These are phyloP conservation scores for Budorcas taxicolor DNA, from an alignment of 2,113 vertebrate species.

Conservation along the genomic window DNA sequence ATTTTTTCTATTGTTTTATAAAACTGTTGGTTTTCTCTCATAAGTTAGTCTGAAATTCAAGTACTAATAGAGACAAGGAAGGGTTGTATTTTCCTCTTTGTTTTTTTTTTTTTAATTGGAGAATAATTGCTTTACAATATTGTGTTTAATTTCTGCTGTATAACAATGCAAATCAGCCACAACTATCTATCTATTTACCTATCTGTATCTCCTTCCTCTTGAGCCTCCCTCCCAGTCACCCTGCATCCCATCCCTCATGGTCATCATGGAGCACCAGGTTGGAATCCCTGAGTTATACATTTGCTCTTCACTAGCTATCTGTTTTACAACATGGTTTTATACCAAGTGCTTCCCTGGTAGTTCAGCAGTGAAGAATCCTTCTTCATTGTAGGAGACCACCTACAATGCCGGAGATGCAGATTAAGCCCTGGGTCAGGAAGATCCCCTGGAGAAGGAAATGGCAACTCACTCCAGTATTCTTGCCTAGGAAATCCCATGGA, in stretches of 20 bases:
- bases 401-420: background rate
- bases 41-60: background rate
- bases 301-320: background rate
- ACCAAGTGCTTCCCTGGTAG: background rate
- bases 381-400: background rate
- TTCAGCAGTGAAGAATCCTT: background rate
- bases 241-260: background rate
- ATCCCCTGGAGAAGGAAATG: background rate
- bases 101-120: background rate
- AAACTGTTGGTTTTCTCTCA: background rate
- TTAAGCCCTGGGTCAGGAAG: background rate
- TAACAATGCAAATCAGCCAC: background rate
- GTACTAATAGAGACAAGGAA: background rate
- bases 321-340: background rate
- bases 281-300: background rate
- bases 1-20: background rate
- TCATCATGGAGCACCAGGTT: background rate
- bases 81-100: background rate
- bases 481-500: background rate
- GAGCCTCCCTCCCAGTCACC: background rate
- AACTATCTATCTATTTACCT: background rate
- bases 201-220: background rate
- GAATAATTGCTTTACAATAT: background rate
- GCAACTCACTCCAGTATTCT: background rate
- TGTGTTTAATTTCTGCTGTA: background rate